Evolutionary conservation across 2,888 invertebrate species (phyloP).

Genomic region (Petrolisthes cinctipes): DNA sequence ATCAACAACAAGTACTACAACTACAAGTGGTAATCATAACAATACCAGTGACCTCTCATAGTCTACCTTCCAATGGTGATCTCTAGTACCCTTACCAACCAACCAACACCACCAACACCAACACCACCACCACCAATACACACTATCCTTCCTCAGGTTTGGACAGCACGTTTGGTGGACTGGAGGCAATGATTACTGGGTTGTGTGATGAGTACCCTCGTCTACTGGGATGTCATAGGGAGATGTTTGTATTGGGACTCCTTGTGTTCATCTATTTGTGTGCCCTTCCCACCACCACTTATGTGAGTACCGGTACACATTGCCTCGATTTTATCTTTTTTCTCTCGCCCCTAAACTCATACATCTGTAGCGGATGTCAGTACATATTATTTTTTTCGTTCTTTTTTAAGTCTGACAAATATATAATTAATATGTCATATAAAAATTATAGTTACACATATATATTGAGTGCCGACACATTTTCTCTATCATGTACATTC

Average conservation of each 20-base stretch:
- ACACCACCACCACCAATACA: neutral
- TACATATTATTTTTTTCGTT: too few species aligned
- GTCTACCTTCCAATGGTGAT: neutral
- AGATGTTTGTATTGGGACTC: constrained; percentile 86
- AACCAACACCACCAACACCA: too few species aligned
- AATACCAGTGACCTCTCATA: too few species aligned
- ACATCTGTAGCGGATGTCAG: too few species aligned
- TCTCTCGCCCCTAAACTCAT: too few species aligned
- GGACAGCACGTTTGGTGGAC: constrained; percentile 91
- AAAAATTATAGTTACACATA: too few species aligned
- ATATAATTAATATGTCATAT: too few species aligned
- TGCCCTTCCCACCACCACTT: constrained; percentile 92
- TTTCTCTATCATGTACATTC: too few species aligned
- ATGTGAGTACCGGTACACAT: constrained; percentile 77
- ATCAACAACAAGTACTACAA: too few species aligned
- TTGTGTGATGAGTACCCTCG: constrained; percentile 93
- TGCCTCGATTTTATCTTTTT: neutral
- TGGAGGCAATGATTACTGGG: constrained; percentile 95
- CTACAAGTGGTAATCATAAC: too few species aligned
- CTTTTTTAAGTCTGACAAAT: too few species aligned
- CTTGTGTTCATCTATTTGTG: constrained; percentile 89
- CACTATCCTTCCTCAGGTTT: constrained; percentile 71
- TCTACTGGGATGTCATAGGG: constrained; percentile 82
- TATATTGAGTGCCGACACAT: too few species aligned
- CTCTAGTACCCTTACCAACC: neutral